phyloP scores from a whole-genome alignment of 2,888 invertebrate species.

The Cheilosia grossa region DNA sequence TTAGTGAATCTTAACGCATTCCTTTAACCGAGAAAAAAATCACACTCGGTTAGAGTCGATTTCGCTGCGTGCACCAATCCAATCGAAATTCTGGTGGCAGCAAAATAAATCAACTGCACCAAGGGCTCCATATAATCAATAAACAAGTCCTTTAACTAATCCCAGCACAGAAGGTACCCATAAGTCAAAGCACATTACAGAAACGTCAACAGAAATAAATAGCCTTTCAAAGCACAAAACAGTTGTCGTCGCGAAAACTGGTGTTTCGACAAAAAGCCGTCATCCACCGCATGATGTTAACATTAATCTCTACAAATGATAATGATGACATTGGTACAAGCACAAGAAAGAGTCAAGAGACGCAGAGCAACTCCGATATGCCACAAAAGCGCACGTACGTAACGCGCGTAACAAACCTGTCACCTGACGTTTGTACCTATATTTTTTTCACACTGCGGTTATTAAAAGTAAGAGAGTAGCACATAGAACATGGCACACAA shows the following conservation, averaged over 20 bases:
- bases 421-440: slow-evolving; percentile 30
- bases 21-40: too few species aligned
- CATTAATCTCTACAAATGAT: slow-evolving; percentile 53
- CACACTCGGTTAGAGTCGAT: too few species aligned
- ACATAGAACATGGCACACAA: slow-evolving; percentile 9
- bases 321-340: slow-evolving; percentile 53
- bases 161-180: too few species aligned
- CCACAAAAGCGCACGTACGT: slow-evolving; percentile 44
- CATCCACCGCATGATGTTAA: slow-evolving; percentile 20
- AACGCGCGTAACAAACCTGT: slow-evolving; percentile 51
- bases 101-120: too few species aligned
- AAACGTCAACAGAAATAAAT: too few species aligned
- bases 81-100: too few species aligned
- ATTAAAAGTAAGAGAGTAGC: slow-evolving; percentile 28
- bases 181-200: too few species aligned
- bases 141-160: too few species aligned
- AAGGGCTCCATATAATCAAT: too few species aligned
- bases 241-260: slow-evolving; percentile 19
- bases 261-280: slow-evolving; percentile 3
- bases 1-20: too few species aligned
- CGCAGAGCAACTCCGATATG: background rate
- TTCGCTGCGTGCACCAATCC: too few species aligned
- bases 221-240: background rate
- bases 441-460: slow-evolving; percentile 9
- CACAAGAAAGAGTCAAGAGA: slow-evolving; percentile 10